Evolutionary conservation across 2,888 invertebrate species (phyloP).

Genomic region (Apotomis betuletana): DNA sequence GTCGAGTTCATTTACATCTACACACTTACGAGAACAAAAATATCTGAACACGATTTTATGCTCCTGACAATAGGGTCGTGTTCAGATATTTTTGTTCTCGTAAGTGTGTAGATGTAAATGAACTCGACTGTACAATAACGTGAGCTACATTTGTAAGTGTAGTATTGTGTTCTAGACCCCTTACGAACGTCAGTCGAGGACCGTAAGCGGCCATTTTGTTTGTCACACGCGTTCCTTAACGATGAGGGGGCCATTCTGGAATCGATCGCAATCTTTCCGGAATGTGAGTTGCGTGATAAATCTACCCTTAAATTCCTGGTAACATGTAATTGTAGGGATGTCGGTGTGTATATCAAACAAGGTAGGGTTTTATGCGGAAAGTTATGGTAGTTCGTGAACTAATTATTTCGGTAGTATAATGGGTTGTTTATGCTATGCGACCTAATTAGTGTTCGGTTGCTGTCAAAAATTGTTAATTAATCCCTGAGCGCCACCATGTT

Average conservation of each 20-base stretch:
- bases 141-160: slow-evolving; percentile 5
- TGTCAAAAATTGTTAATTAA: slow-evolving; percentile 35
- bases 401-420: slow-evolving; percentile 21
- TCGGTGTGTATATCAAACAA: slow-evolving; percentile 14
- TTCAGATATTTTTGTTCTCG: too few species aligned
- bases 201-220: slow-evolving; percentile 34
- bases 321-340: slow-evolving; percentile 31
- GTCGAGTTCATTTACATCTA: too few species aligned
- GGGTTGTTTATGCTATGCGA: slow-evolving; percentile 24
- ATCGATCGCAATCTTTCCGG: slow-evolving; percentile 39
- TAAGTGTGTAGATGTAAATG: too few species aligned
- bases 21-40: too few species aligned
- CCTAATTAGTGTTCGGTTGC: slow-evolving; percentile 33
- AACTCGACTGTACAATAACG: too few species aligned
- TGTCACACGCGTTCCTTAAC: slow-evolving; percentile 34
- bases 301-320: slow-evolving; percentile 36
- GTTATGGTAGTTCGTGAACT: slow-evolving; percentile 26
- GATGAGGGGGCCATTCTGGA: slow-evolving; percentile 32
- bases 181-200: slow-evolving; percentile 9
- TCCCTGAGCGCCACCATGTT: slow-evolving; percentile 16
- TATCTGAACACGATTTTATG: too few species aligned
- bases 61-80: too few species aligned
- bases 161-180: slow-evolving; percentile 17
- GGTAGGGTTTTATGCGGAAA: slow-evolving; percentile 25
- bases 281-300: slow-evolving; percentile 38